These are phyloP conservation scores for Heptranchias perlo DNA, from an alignment of 2,113 vertebrate species.

Conservation along the genomic window DNA sequence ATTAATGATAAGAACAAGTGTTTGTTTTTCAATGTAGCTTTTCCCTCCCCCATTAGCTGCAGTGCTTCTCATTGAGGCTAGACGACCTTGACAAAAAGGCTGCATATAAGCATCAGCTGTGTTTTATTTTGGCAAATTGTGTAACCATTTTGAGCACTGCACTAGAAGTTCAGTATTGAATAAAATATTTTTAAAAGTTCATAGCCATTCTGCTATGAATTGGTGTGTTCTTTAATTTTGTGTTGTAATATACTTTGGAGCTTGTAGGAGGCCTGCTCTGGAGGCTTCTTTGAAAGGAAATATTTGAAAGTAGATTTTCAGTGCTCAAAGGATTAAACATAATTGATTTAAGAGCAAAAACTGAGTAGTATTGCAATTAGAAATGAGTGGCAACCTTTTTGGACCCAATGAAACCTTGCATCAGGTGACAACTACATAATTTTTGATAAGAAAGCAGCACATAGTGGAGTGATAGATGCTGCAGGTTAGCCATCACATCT, in stretches of 20 bases:
- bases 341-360: not conserved
- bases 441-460: no score
- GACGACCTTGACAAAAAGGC: not conserved
- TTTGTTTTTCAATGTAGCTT: not conserved
- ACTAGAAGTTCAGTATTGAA: not conserved
- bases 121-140: constrained; percentile 9
- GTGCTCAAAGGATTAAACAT: no score
- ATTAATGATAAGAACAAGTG: not conserved
- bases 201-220: not conserved
- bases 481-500: not conserved
- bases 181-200: not conserved
- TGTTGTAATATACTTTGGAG: no score
- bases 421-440: no score
- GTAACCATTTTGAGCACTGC: not conserved
- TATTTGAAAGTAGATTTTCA: not conserved
- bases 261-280: no score
- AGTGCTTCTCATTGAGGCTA: not conserved
- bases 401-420: no score
- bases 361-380: not conserved
- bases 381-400: not conserved
- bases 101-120: not conserved
- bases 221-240: not conserved
- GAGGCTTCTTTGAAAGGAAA: no score
- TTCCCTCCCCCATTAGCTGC: constrained; percentile 24
- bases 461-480: not conserved